Evolutionary conservation across 1,140 invertebrate species (phyloP).

Genomic region (Andricus grossulariae): DNA sequence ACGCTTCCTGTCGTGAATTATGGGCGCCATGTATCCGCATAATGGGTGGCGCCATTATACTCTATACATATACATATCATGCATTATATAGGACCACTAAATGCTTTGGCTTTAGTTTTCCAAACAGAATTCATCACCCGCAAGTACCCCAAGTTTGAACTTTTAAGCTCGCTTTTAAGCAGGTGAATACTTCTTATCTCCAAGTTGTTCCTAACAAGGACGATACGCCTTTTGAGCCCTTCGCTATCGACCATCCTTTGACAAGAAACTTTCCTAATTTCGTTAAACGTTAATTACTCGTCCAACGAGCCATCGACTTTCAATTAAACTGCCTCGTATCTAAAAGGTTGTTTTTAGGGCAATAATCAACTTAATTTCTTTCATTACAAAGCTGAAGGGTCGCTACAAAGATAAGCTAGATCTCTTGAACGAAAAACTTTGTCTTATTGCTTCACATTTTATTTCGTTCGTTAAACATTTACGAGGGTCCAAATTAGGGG

Average conservation of each 20-base stretch:
- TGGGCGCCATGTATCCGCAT: conserved; percentile 14
- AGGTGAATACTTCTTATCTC: too few species aligned
- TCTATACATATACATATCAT: neutral
- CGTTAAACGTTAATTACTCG: neutral
- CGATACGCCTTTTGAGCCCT: too few species aligned
- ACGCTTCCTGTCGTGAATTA: conserved; percentile 8
- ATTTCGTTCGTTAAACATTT: conserved; percentile 18
- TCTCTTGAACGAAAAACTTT: conserved; percentile 5
- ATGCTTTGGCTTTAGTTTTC: neutral
- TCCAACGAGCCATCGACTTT: conserved; percentile 2
- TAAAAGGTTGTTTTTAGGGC: neutral
- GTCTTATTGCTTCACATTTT: neutral
- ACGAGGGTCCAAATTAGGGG: neutral
- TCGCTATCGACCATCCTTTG: neutral
- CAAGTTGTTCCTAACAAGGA: too few species aligned
- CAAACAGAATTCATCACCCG: neutral
- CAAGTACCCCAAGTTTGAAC: neutral
- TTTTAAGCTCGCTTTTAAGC: too few species aligned
- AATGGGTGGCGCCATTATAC: conserved; percentile 28
- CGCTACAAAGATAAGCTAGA: neutral
- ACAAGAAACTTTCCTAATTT: neutral
- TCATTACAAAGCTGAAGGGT: conserved; percentile 16
- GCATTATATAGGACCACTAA: neutral
- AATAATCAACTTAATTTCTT: neutral
- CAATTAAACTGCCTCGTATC: neutral